Base-by-base conservation (phyloP, 2,888 invertebrate genomes). In the Carterocephalus palaemon region DNA sequence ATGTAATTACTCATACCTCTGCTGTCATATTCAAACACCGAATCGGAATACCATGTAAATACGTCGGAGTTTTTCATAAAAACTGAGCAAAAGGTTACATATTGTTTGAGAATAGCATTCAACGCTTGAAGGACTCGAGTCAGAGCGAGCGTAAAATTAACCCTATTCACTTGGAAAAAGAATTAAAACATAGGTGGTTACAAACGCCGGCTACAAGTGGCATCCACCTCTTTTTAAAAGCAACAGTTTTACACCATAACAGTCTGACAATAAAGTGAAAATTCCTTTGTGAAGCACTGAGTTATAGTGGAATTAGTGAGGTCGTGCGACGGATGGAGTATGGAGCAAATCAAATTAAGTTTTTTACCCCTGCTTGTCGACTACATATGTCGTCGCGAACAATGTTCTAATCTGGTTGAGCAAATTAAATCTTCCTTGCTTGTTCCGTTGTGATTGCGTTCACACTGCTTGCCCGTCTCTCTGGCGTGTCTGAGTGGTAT, bases 321-420 rank as follows among this genome's bases (percentile, higher is more conserved):
- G 8, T 10, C n/a, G 32, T 19, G 5, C 16, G 13, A 13, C 23
- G 24, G 33, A 13, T 19, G 42, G 36, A 29, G 26, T 38, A 28
- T 28, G 28, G 42, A 34, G 52, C 49, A 56, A 63, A 63, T 68
- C 56, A 64, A 70, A 75, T 74, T 67, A 67, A 60, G 64, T 67
- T 68, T 70, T 74, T 72, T 65, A 53, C 54, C 48, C 49, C 51
- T 47, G 53, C 53, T 55, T 50, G 51, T 52, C 56, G 52, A 55
- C 54, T 58, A 63, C 66, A 67, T 67, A 62, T 64, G 69, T 67
- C 60, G 59, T 51, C 40, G 54, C 61, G 55, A 65, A 75, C 72
- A 77, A 74, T 67, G 43, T 43, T 43, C 36, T 43, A 43, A 43
- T 43, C 43, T 43, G 17, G 43, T 43, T 36, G 36, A 12, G 28